These are phyloP conservation scores for Charina bottae DNA, from an alignment of 2,113 vertebrate genomes.

Conservation along the genomic window DNA sequence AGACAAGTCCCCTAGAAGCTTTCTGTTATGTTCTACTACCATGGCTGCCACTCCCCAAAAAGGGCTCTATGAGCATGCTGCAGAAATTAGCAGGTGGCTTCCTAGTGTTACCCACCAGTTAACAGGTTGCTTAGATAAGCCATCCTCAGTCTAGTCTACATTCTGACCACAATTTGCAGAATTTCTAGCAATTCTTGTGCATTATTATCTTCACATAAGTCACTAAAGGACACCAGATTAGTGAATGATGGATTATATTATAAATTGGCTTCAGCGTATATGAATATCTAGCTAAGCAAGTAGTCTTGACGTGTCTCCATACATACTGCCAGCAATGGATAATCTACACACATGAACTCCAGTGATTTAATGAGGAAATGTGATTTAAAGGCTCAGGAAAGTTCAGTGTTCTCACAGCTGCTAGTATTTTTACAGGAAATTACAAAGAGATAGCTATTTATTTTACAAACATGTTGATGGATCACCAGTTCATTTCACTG, in stretches of 20 bases:
- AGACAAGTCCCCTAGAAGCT: neutral
- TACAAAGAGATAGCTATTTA: neutral
- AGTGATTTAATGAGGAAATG: neutral
- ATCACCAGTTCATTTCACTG: neutral
- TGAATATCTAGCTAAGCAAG: neutral
- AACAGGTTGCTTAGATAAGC: neutral
- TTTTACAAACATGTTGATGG: neutral
- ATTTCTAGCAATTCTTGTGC: neutral
- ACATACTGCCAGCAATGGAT: neutral
- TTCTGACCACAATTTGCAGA: neutral
- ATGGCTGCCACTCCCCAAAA: neutral
- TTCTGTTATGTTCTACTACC: neutral
- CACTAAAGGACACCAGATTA: neutral
- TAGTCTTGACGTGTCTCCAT: neutral
- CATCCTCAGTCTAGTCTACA: neutral
- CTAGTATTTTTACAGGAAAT: constrained; percentile 32
- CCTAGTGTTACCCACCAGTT: neutral
- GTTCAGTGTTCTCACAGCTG: neutral
- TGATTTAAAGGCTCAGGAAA: neutral
- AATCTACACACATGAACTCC: rapidly evolving
- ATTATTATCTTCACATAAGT: neutral
- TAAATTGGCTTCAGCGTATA: neutral
- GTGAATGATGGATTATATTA: neutral
- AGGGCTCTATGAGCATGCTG: neutral
- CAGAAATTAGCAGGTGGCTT: neutral